phyloP scores from a whole-genome alignment of 2,113 vertebrate genomes.

The Arothron firmamentum region DNA sequence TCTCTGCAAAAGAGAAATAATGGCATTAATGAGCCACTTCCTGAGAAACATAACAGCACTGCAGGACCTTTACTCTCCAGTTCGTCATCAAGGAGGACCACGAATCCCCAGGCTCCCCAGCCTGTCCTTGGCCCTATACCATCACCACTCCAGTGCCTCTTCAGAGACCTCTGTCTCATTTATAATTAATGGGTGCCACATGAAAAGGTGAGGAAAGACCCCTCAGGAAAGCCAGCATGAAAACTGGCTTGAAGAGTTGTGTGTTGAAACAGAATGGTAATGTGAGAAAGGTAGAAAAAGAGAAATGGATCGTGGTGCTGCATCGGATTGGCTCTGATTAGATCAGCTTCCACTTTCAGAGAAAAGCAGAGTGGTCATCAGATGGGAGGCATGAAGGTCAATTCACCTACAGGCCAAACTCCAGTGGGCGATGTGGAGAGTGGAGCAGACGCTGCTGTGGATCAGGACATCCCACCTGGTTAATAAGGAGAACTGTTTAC shows the following conservation, averaged over 20 bases:
- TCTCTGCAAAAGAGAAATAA: not conserved
- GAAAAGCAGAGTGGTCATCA: slow-evolving; percentile 9
- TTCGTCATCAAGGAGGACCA: slow-evolving; percentile 1
- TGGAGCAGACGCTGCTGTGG: too few species aligned
- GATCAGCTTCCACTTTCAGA: slow-evolving; percentile 10
- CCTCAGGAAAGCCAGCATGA: slow-evolving; percentile 1
- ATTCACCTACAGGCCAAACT: not conserved
- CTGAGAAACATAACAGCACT: not conserved
- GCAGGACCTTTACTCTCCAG: not conserved
- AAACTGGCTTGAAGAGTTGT: slow-evolving; percentile 17
- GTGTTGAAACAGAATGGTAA: slow-evolving; percentile 34
- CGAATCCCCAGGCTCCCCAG: not conserved
- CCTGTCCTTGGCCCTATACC: slow-evolving; percentile 15
- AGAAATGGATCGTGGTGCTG: slow-evolving; percentile 11
- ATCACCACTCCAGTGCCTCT: slow-evolving; percentile 16
- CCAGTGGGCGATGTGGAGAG: slow-evolving; percentile 1
- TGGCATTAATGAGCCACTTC: not conserved
- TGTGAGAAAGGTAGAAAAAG: slow-evolving; percentile 16
- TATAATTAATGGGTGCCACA: slow-evolving; percentile 42
- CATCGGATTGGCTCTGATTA: slow-evolving; percentile 9
- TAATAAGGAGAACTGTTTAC: too few species aligned
- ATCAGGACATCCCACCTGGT: not conserved
- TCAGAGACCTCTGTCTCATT: slow-evolving; percentile 41
- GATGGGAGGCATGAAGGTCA: slow-evolving; percentile 12
- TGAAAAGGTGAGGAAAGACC: slow-evolving; percentile 30